Percentiles rank a stretch among this genome's conserved stretches.
phyloP scores from a whole-genome alignment of 1,140 invertebrate species.

The Zophobas morio region DNA sequence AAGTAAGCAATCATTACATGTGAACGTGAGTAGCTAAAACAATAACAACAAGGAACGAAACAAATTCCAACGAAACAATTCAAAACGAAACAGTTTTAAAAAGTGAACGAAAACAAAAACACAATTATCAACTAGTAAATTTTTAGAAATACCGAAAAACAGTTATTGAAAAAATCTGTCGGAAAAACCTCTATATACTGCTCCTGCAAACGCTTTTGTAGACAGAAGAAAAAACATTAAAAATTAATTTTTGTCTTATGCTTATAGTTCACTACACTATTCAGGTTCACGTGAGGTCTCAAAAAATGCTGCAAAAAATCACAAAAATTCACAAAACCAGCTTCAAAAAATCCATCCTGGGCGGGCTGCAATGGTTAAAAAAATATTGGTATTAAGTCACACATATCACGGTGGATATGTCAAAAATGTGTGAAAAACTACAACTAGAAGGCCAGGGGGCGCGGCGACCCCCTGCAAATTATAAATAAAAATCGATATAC shows the following conservation, averaged over 20 bases:
- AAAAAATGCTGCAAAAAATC: slow-evolving; percentile 64
- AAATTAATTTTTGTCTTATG: slow-evolving; percentile 45
- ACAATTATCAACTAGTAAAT: slow-evolving; percentile 42
- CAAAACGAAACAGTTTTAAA: slow-evolving; percentile 40
- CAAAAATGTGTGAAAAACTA: slow-evolving; percentile 62
- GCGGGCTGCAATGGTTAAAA: slow-evolving; percentile 67
- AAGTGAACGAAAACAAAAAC: slow-evolving; percentile 49
- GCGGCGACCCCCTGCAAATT: slow-evolving; percentile 24
- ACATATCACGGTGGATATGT: slow-evolving; percentile 67
- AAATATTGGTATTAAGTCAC: slow-evolving; percentile 61
- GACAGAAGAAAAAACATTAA: slow-evolving; percentile 64
- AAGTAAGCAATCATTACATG: slow-evolving; percentile 77
- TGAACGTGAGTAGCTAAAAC: slow-evolving; percentile 76
- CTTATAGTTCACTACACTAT: slow-evolving; percentile 21
- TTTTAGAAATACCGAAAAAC: slow-evolving; percentile 56
- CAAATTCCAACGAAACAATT: slow-evolving; percentile 54
- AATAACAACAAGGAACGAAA: slow-evolving; percentile 66
- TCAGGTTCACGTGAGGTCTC: slow-evolving; percentile 42
- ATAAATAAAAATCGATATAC: slow-evolving; percentile 32
- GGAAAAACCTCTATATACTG: slow-evolving; percentile 62
- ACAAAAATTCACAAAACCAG: slow-evolving; percentile 63
- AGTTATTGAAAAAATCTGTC: slow-evolving; percentile 54
- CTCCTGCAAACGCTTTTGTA: slow-evolving; percentile 69
- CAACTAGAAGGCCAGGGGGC: slow-evolving; percentile 31
- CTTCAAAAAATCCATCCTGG: slow-evolving; percentile 66